These are phyloP conservation scores for Epiblema foenella DNA, from an alignment of 2,888 invertebrate species.

Conservation along the genomic window DNA sequence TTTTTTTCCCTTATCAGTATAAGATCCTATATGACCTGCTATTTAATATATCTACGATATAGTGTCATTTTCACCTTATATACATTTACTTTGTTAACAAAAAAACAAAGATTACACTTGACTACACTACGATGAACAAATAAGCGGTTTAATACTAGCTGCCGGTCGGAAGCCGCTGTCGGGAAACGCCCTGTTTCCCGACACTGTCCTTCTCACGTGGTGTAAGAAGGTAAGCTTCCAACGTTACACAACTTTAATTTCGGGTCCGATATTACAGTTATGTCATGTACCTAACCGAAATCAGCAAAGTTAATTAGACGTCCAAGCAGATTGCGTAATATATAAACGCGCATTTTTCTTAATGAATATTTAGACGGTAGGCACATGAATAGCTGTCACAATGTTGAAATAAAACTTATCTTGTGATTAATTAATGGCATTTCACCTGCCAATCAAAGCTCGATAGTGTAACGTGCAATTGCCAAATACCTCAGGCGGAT, in stretches of 20 bases:
- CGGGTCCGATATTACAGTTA: slow-evolving; percentile 48
- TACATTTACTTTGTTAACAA: no score
- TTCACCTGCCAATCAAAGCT: slow-evolving; percentile 39
- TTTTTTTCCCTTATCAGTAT: no score
- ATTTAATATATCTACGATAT: not conserved
- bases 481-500: slow-evolving; percentile 24
- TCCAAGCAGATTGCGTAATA: slow-evolving; percentile 38
- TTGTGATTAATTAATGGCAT: slow-evolving; percentile 33
- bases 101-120: not conserved
- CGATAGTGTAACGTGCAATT: slow-evolving; percentile 34
- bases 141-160: not conserved
- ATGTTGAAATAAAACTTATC: slow-evolving; percentile 42
- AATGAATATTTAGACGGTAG: slow-evolving; percentile 38
- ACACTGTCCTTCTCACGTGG: slow-evolving; percentile 33
- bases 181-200: slow-evolving; percentile 23
- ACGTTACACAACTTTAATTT: slow-evolving; percentile 51
- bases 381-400: slow-evolving; percentile 41
- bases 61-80: not conserved
- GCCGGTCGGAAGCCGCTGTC: slow-evolving; percentile 23
- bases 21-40: no score
- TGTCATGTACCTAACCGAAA: slow-evolving; percentile 48
- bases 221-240: slow-evolving; percentile 58
- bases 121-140: not conserved
- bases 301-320: slow-evolving; percentile 48
- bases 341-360: slow-evolving; percentile 32